These are phyloP conservation scores for Teleopsis dalmanni DNA, from an alignment of 1,140 invertebrate genomes.

Conservation along the genomic window DNA sequence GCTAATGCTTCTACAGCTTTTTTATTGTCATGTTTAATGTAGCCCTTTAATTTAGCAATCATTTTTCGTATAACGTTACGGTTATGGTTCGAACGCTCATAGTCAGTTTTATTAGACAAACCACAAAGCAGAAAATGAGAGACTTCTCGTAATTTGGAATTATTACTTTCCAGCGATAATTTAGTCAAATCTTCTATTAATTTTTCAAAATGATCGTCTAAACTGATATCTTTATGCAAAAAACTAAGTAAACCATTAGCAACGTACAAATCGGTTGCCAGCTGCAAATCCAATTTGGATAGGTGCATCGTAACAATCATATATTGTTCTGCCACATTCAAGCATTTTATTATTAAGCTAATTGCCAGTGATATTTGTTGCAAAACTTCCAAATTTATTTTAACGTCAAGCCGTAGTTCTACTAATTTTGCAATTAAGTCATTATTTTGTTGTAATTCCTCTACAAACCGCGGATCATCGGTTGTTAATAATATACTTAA, in stretches of 20 bases:
- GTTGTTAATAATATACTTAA: slow-evolving; percentile 23
- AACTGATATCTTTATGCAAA: slow-evolving; percentile 29
- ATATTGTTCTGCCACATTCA: slow-evolving; percentile 32
- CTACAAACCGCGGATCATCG: slow-evolving; percentile 26
- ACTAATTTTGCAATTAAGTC: slow-evolving; percentile 30
- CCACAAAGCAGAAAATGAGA: slow-evolving; percentile 37
- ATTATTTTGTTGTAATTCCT: slow-evolving; percentile 31
- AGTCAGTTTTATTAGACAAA: slow-evolving; percentile 36
- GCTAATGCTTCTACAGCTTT: slow-evolving; percentile 32
- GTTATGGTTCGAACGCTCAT: slow-evolving; percentile 19
- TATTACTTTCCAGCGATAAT: slow-evolving; percentile 19
- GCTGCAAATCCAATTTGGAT: slow-evolving; percentile 24
- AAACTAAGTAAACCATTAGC: slow-evolving; percentile 33
- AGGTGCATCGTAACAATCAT: slow-evolving; percentile 34
- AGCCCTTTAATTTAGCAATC: slow-evolving; percentile 18
- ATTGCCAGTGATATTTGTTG: slow-evolving; percentile 26
- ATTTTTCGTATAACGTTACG: slow-evolving; percentile 20
- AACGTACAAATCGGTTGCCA: slow-evolving; percentile 28
- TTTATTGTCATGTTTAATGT: slow-evolving; percentile 29
- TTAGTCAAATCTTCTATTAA: slow-evolving; percentile 32
- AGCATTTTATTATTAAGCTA: slow-evolving; percentile 25
- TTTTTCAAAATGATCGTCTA: slow-evolving; percentile 38
- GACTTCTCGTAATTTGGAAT: slow-evolving; percentile 26
- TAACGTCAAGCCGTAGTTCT: slow-evolving; percentile 17
- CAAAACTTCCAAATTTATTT: slow-evolving; percentile 17